Conservation (phyloP, 2,888 invertebrate genomes). For the Melanostoma mellinum region DNA sequence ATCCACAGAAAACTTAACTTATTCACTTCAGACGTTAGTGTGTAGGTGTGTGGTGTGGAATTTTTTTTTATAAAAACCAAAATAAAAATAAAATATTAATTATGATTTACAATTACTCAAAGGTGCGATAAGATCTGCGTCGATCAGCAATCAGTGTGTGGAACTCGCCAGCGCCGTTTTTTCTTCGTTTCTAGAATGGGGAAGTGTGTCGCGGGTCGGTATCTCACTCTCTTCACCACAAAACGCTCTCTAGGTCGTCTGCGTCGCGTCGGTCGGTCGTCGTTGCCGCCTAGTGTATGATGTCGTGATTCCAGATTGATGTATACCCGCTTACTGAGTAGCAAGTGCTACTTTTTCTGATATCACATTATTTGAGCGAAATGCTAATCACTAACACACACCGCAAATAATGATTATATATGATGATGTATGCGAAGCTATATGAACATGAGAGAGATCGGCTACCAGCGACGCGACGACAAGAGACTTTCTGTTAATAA, state of each 20-base stretch:
- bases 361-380: constrained; percentile 66
- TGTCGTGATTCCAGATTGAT: constrained; percentile 71
- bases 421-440: constrained; percentile 40
- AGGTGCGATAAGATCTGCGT: constrained; percentile 63
- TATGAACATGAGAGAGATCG: constrained; percentile 51
- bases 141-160: constrained; percentile 40
- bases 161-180: constrained; percentile 21
- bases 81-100: constrained; percentile 1
- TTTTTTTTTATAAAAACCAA: background rate
- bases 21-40: background rate
- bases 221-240: background rate
- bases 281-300: constrained; percentile 1
- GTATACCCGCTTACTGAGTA: constrained; percentile 66
- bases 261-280: constrained; percentile 19
- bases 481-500: constrained; percentile 26
- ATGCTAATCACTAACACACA: constrained; percentile 64
- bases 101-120: constrained; percentile 53
- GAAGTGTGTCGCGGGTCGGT: background rate
- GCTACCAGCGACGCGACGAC: background rate
- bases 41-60: constrained; percentile 11
- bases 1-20: background rate
- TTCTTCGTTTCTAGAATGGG: background rate
- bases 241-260: constrained; percentile 1
- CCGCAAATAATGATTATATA: constrained; percentile 16
- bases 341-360: constrained; percentile 64